Conservation (phyloP, 2,113 vertebrate species). For the Nothoprocta perdicaria region DNA sequence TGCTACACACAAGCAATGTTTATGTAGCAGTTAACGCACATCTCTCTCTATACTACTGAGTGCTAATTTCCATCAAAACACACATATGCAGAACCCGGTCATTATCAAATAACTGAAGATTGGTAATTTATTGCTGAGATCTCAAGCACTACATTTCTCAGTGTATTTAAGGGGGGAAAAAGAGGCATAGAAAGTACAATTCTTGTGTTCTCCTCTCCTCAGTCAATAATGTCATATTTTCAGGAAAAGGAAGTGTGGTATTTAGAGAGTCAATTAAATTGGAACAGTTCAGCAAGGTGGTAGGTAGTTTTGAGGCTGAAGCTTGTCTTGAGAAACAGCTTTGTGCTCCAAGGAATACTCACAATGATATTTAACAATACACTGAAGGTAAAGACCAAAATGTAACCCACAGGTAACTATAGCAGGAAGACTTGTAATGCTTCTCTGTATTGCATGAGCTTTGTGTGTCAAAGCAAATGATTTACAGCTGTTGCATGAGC, state of each 20-base stretch:
- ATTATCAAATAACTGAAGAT: constrained; percentile 9
- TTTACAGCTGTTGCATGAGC: background rate
- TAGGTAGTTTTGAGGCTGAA: background rate
- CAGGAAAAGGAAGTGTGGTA: background rate
- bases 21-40: background rate
- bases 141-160: background rate
- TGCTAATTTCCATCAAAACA: background rate
- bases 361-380: background rate
- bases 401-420: background rate
- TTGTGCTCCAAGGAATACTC: background rate
- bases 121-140: background rate
- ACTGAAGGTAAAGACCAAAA: background rate
- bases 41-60: background rate
- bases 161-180: background rate
- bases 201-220: background rate
- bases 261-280: background rate
- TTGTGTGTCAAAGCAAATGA: background rate
- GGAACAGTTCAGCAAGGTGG: background rate
- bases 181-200: background rate
- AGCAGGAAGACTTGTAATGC: background rate
- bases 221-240: background rate
- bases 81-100: background rate
- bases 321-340: background rate
- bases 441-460: background rate
- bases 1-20: background rate